Evolutionary conservation across 1,140 invertebrate genomes (phyloP).

Genomic region (Bombus haemorrhoidalis): DNA sequence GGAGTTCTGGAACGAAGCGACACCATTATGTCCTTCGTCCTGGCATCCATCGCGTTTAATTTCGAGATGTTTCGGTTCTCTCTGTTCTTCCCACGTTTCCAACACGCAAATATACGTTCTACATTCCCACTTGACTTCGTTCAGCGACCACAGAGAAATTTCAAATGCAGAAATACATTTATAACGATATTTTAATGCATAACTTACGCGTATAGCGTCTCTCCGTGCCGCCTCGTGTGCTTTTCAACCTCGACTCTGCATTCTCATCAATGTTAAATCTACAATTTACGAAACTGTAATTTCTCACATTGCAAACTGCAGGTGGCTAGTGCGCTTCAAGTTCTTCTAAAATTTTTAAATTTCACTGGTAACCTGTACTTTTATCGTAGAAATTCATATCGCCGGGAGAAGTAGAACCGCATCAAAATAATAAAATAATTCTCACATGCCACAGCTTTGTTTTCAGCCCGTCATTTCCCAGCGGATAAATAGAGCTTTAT

Average conservation of each 20-base stretch:
- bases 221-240: not conserved
- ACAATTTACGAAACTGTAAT: not conserved
- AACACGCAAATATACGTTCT: not conserved
- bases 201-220: not conserved
- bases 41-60: not conserved
- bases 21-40: slow-evolving; percentile 15
- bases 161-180: not conserved
- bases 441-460: not conserved
- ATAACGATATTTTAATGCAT: not conserved
- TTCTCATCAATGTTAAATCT: not conserved
- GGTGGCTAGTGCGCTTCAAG: not conserved
- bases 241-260: too few relatives aligned
- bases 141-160: not conserved
- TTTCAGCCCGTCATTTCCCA: not conserved
- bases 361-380: not conserved
- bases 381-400: too few relatives aligned
- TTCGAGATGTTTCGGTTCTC: not conserved
- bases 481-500: not conserved
- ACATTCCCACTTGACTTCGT: not conserved
- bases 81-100: slow-evolving; percentile 1
- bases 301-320: too few relatives aligned
- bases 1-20: not conserved
- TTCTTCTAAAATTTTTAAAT: not conserved
- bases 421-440: not conserved
- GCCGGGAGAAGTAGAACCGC: not conserved